A percentile compares a stretch with the other conserved stretches of the same genome.
These are phyloP conservation scores for Drosophila guanche DNA, from an alignment of 1,140 invertebrate species.

Conservation along the genomic window DNA sequence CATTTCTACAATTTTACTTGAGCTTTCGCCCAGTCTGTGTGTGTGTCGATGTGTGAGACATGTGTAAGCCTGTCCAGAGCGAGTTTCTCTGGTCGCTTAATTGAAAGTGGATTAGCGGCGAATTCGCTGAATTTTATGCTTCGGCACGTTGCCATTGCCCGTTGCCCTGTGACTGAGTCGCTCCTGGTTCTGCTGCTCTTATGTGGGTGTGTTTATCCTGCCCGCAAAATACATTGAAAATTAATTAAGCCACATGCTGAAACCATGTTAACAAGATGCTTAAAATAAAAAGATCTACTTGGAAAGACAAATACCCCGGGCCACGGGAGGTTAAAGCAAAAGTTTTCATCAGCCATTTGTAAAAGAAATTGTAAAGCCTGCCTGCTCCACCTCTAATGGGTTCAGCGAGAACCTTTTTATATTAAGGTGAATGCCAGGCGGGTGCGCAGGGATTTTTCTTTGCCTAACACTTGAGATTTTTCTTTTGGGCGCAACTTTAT, in stretches of 20 bases:
- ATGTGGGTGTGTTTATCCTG: conserved; percentile 6
- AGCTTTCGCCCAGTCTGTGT: not conserved
- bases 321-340: too few relatives aligned
- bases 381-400: conserved; percentile 28
- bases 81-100: conserved; percentile 17
- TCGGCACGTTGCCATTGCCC: conserved; percentile 13
- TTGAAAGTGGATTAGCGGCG: conserved; percentile 46
- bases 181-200: not conserved
- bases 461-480: conserved; percentile 45
- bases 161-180: not conserved
- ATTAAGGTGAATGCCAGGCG: conserved; percentile 64
- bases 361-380: conserved; percentile 34
- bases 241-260: conserved; percentile 75
- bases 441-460: not conserved
- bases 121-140: conserved; percentile 30
- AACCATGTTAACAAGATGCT: conserved; percentile 75
- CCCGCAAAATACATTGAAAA: conserved; percentile 65
- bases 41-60: not conserved
- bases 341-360: conserved; percentile 38
- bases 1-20: too few relatives aligned
- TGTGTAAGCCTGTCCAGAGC: too few relatives aligned
- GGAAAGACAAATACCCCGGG: conserved; percentile 48
- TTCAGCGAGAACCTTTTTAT: conserved; percentile 56
- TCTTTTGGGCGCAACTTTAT: conserved; percentile 69
- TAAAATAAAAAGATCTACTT: conserved; percentile 56